Evolutionary conservation across 2,113 vertebrate species (phyloP).

Genomic region (Syngnathus scovelli): DNA sequence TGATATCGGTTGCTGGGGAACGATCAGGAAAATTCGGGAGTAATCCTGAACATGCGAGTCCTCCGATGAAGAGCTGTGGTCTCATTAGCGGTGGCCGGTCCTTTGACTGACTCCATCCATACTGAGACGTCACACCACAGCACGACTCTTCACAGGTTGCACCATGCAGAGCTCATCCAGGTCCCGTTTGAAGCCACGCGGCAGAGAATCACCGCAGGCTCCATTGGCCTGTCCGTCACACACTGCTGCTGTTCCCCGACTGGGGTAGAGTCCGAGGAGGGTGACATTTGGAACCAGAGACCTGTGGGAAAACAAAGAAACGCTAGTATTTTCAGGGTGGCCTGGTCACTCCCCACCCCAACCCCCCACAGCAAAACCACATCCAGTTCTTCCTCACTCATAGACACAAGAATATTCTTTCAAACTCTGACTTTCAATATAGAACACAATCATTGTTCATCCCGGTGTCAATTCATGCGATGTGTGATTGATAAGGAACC

Average conservation of each 20-base stretch:
- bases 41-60: constrained; percentile 70
- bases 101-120: constrained; percentile 76
- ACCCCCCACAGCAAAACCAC: constrained; percentile 15
- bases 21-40: constrained; percentile 50
- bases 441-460: constrained; percentile 33
- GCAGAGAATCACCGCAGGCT: constrained; percentile 52
- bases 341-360: constrained; percentile 17
- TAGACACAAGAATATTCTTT: constrained; percentile 25
- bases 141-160: constrained; percentile 65
- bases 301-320: constrained; percentile 63
- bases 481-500: constrained; percentile 35
- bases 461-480: constrained; percentile 41
- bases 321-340: constrained; percentile 43
- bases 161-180: constrained; percentile 61
- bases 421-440: constrained; percentile 3
- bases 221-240: constrained; percentile 64
- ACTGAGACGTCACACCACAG: constrained; percentile 67
- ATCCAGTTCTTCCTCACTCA: not conserved
- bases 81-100: constrained; percentile 70
- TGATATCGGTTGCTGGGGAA: constrained; percentile 52
- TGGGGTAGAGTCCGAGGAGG: constrained; percentile 56
- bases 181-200: constrained; percentile 57
- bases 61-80: constrained; percentile 62
- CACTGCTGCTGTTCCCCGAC: constrained; percentile 63
- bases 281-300: constrained; percentile 73